phyloP scores from a whole-genome alignment of 2,113 vertebrate species.

The Hystrix cristata region DNA sequence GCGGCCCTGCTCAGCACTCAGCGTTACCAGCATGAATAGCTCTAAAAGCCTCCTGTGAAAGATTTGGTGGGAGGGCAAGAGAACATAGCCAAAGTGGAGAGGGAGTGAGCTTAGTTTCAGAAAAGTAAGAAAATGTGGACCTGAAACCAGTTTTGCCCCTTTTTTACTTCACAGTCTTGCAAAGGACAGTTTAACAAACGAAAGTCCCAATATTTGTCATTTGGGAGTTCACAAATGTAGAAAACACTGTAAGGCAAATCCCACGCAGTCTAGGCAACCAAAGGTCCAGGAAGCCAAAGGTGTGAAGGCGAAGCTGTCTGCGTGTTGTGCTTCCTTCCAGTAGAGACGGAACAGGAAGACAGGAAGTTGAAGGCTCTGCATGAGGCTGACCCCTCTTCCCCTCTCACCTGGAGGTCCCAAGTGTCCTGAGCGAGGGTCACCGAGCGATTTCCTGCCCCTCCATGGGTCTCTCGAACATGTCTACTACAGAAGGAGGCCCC shows the following conservation, averaged over 20 bases:
- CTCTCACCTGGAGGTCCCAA: background rate
- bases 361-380: background rate
- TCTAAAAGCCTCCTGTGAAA: background rate
- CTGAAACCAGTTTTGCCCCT: background rate
- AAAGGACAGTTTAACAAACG: background rate
- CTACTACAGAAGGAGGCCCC: background rate
- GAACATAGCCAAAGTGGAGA: background rate
- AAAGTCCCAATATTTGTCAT: background rate
- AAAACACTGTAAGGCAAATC: background rate
- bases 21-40: background rate
- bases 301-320: background rate
- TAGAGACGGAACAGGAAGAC: background rate
- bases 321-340: background rate
- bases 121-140: background rate
- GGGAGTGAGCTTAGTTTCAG: background rate
- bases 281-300: background rate
- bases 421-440: background rate
- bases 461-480: background rate
- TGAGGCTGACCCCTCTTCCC: background rate
- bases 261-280: background rate
- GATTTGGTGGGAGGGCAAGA: background rate
- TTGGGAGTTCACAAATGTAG: background rate
- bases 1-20: background rate
- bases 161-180: background rate
- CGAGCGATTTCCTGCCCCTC: background rate